Conservation (phyloP, 2,888 invertebrate species). For the Laothoe populi region DNA sequence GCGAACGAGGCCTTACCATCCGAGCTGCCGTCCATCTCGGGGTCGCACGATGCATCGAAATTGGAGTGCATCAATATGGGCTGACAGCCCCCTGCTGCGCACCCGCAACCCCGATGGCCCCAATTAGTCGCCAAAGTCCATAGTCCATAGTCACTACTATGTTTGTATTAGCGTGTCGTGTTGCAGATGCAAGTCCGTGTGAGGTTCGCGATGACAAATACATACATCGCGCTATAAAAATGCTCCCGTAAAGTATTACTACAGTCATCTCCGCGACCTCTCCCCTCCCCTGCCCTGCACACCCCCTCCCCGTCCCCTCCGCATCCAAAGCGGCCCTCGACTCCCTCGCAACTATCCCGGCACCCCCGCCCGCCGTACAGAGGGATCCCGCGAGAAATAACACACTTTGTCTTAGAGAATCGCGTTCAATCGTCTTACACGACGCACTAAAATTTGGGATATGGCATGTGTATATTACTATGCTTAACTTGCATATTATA, state of each 20-base stretch:
- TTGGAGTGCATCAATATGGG: too few species aligned
- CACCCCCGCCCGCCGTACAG: constrained; percentile 27
- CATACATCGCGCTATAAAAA: constrained; percentile 80
- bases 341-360: constrained; percentile 23
- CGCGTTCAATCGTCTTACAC: constrained; percentile 64
- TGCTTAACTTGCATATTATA: not conserved
- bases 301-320: constrained; percentile 15
- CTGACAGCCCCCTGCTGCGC: too few species aligned
- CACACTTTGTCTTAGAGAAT: constrained; percentile 80
- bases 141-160: not conserved
- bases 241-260: constrained; percentile 79
- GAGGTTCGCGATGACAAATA: constrained; percentile 70
- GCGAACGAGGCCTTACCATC: too few species aligned
- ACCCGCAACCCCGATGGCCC: too few species aligned
- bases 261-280: constrained; percentile 42
- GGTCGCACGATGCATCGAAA: too few species aligned
- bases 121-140: too few species aligned
- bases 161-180: not conserved
- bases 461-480: too few species aligned
- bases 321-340: not conserved
- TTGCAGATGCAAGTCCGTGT: constrained; percentile 26
- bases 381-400: constrained; percentile 76
- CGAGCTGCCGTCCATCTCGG: too few species aligned
- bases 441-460: constrained; percentile 43
- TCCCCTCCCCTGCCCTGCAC: constrained; percentile 24